A percentile compares a stretch with the other conserved stretches of the same genome.
Conservation (phyloP, 1,140 invertebrate species). For the Phthorimaea operculella region DNA sequence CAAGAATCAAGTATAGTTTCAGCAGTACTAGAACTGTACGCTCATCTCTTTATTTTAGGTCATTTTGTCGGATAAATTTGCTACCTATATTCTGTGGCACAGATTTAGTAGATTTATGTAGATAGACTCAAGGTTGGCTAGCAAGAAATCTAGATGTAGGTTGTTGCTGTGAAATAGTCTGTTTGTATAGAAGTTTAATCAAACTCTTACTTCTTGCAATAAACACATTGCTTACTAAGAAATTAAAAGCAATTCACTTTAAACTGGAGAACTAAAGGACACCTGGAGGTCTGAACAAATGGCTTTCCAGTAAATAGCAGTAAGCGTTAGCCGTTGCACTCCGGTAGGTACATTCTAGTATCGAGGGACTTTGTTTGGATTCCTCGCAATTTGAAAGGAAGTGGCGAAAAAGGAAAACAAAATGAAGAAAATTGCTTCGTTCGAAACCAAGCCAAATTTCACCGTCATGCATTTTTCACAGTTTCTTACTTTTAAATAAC, state of each 20-base stretch:
- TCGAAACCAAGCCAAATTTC: background rate
- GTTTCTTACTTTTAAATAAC: too few species aligned
- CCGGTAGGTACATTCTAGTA: background rate
- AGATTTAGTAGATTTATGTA: too few species aligned
- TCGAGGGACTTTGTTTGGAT: slow-evolving; percentile 5
- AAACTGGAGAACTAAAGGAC: background rate
- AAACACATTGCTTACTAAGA: background rate
- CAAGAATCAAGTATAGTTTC: too few species aligned
- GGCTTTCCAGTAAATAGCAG: background rate
- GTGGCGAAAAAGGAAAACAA: background rate
- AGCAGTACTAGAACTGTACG: slow-evolving; percentile 1
- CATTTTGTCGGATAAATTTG: too few species aligned
- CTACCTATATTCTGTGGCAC: background rate
- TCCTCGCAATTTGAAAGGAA: slow-evolving; percentile 6
- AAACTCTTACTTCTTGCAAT: too few species aligned
- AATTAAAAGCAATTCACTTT: background rate
- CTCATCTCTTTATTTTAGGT: background rate
- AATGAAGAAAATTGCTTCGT: background rate
- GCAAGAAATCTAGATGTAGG: too few species aligned
- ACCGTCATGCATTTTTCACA: too few species aligned
- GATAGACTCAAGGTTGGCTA: too few species aligned
- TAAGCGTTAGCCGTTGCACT: background rate
- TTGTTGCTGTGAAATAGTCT: background rate
- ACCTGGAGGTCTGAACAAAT: background rate
- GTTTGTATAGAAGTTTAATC: background rate